Conservation (phyloP, 2,113 vertebrate species). For the Hassar affinis region DNA sequence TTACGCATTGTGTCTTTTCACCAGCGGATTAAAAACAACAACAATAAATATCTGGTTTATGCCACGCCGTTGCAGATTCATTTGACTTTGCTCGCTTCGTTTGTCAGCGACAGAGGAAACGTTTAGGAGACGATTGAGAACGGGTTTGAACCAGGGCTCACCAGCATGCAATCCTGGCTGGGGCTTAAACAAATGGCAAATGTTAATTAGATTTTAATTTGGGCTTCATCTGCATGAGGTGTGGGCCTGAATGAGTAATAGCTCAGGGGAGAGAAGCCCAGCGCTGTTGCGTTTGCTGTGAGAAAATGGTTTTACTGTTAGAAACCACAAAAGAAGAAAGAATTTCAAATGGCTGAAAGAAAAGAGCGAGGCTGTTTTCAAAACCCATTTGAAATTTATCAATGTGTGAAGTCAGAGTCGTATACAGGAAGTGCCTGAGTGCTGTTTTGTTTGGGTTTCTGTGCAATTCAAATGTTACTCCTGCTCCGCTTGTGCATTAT, state of each 20-base stretch:
- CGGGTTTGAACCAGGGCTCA: slow-evolving; percentile 5
- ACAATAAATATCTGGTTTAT: neutral
- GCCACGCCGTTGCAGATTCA: neutral
- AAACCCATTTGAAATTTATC: neutral
- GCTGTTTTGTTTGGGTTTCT: neutral
- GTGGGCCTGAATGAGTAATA: slow-evolving; percentile 35
- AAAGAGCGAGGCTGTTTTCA: neutral
- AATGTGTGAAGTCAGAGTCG: neutral
- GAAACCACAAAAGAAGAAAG: neutral
- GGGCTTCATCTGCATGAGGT: slow-evolving; percentile 42
- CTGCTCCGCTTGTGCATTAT: neutral
- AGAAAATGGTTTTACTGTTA: neutral
- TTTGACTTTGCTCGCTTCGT: neutral
- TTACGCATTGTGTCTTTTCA: neutral
- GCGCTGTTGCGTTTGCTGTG: neutral
- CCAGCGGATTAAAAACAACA: slow-evolving; percentile 14
- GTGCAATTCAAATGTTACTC: neutral
- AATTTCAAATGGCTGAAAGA: neutral
- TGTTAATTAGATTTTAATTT: slow-evolving; percentile 49
- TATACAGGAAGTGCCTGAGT: neutral
- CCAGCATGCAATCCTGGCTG: slow-evolving; percentile 6
- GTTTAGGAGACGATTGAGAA: slow-evolving; percentile 23
- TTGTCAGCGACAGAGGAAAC: neutral
- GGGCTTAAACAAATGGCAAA: slow-evolving; percentile 43
- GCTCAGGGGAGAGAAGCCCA: neutral